A percentile compares a stretch with the other conserved stretches of the same genome.
phyloP scores from a whole-genome alignment of 2,797 vertebrate genomes.

The Gadopsis bispinosus region DNA sequence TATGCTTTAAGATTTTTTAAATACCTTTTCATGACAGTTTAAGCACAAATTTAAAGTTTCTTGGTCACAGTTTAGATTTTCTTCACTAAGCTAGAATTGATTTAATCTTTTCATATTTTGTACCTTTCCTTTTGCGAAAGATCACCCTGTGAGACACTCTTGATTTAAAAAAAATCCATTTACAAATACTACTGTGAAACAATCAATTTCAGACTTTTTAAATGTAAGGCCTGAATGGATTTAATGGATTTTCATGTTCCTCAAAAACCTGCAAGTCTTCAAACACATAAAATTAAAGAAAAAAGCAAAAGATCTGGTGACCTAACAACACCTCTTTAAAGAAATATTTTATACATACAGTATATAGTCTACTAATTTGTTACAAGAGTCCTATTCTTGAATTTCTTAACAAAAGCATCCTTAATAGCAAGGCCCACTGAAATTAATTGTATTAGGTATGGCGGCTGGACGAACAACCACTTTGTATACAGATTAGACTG shows the following conservation, averaged over 20 bases:
- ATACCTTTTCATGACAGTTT: neutral
- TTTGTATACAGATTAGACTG: constrained; percentile 4
- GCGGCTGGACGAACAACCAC: neutral
- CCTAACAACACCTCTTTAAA: neutral
- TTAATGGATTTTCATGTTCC: neutral
- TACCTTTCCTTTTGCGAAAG: neutral
- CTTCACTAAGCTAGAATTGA: neutral
- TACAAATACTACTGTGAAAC: neutral
- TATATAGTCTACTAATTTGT: neutral
- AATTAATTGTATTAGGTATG: neutral
- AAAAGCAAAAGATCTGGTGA: neutral
- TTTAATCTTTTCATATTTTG: neutral
- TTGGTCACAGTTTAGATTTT: neutral
- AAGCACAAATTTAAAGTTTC: neutral
- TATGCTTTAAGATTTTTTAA: too few species aligned
- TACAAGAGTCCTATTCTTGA: neutral
- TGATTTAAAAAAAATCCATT: neutral
- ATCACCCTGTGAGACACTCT: too few species aligned
- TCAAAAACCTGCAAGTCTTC: neutral
- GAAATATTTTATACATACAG: neutral
- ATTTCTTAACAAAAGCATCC: neutral
- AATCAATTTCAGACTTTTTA: too few species aligned
- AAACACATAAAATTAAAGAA: neutral
- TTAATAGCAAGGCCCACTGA: neutral
- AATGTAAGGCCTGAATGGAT: too few species aligned